Evolutionary conservation across 2,797 vertebrate genomes (phyloP).

Genomic region (Urosaurus nigricauda): DNA sequence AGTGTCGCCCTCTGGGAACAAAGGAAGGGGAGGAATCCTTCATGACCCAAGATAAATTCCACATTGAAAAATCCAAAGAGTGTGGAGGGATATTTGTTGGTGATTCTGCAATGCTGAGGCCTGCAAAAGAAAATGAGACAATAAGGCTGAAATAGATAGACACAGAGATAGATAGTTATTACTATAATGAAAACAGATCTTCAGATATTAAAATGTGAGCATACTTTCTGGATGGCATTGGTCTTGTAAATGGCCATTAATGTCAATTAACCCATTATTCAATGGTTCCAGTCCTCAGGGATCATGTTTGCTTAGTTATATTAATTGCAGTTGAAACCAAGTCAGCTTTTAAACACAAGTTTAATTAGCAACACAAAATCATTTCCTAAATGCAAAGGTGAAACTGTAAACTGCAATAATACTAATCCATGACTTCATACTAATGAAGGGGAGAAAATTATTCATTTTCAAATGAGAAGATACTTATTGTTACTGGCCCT

Average conservation of each 20-base stretch:
- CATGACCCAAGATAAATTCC: slow-evolving; percentile 85
- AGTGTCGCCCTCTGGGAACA: slow-evolving; percentile 78
- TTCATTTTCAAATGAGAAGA: too few species aligned
- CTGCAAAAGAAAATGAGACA: slow-evolving; percentile 66
- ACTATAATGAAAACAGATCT: background rate
- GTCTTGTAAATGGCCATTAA: background rate
- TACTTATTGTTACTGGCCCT: too few species aligned
- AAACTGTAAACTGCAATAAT: background rate
- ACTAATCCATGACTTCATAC: background rate
- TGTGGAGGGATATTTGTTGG: slow-evolving; percentile 60
- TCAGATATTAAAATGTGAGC: slow-evolving; percentile 10
- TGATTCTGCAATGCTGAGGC: slow-evolving; percentile 63
- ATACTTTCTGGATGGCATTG: background rate
- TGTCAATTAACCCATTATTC: background rate
- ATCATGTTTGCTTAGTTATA: background rate
- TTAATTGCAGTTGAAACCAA: background rate
- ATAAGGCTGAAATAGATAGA: slow-evolving; percentile 26
- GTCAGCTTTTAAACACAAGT: background rate
- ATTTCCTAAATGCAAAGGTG: background rate
- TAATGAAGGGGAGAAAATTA: background rate
- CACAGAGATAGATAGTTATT: background rate
- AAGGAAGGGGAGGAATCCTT: slow-evolving; percentile 81
- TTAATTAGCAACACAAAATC: background rate
- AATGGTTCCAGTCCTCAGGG: background rate
- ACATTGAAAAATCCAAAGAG: slow-evolving; percentile 68